Evolutionary conservation across 1,140 invertebrate species (phyloP), one percentile per base, ranked within the genome.

Genomic region (Marisa cornuarietis): DNA sequence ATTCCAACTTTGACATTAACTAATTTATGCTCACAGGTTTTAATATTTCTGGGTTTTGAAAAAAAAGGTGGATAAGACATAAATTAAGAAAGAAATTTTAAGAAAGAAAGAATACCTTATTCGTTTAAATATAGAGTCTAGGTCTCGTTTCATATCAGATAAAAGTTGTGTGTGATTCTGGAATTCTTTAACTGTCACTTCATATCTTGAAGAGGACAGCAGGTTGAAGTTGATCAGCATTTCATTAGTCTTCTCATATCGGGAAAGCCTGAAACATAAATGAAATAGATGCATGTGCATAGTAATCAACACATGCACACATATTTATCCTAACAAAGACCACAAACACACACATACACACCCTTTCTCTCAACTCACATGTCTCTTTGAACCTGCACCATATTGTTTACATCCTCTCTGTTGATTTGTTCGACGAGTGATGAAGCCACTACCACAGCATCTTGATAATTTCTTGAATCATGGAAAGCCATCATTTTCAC

Each of bases 161-260:
- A 92, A 95, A 93, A 97, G 91, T 82, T 95, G 93, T 0, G 95
- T 97, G 88, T 98, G 96, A 85, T 95, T 95, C 85, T 96, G 97
- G 81, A 98, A 97, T 84, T 98, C 96, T 42, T 93, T 93, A 14
- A 93, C 93, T 42, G 96, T 95, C 74, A 93, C 94, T 87, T 97
- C 95, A 73, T 96, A 93, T 54, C 97, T 93, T 80, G 94, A 92
- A 14, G 95, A 93, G 9, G 96, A 96, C 9, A 99, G 90, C 9
- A 95, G 94, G 91, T 98, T 98, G 86, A 97, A 98, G 86, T 98
- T 98, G 42, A 96, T 95, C 42, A 99, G 90, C 97, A 98, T 99
- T 93, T 98, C 97, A 88, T 98, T 99, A 6, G 97, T 98, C 88
- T 99, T 99, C 87, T 99, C 97, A 92, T 98, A 99, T 80, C 97